Evolutionary conservation across 2,797 vertebrate genomes (phyloP), one percentile per base, ranked within the genome.

Genomic region (Meriones psammophilus): DNA sequence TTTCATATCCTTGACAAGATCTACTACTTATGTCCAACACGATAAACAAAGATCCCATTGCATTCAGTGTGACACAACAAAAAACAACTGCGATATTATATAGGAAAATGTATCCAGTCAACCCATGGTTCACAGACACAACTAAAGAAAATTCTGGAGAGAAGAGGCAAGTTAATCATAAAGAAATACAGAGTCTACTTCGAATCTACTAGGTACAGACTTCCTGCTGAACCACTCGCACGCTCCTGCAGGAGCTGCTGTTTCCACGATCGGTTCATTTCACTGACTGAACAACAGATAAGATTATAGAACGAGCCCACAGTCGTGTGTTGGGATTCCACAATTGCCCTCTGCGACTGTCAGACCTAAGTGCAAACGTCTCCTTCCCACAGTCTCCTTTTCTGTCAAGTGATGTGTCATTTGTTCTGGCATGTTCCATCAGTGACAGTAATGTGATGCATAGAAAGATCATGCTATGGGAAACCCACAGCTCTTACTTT

Each of bases 1-100:
- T 89, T 71, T 87, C 58, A 89, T 66, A 7, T 91, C 33, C 42
- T 17, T 94, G 76, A 86, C 66, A 94, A 8, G 97, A 46, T 46
- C 87, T 8, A 60, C 54, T 26, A 78, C 18, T 30, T 64, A 66
- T 9, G n/a, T n/a, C 68, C 68, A 95, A 68, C 14, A 77, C 66
- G 50, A 83, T 85, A 56, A 95, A 96, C 9, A 84, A 20, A 68
- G 42, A 71, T 20, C 85, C 83, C 66, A 39, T 26, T 15, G 36
- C 26, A 85, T 71, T 76, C 15, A 66, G 14, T 50, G 22, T 50
- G 26, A 92, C 69, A 50, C 0, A 22, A 83, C 0, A 26, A 83
- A 87, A 36, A 88, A 30, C 50, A 58, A 60, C 12, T 54, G 42
- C 30, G 42, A n/a, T 6, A 56, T 36, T 58, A 66, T 42, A 89